These are phyloP conservation scores for Eueremaeus valkanovi DNA, from an alignment of 2,888 invertebrate genomes.

Conservation along the genomic window DNA sequence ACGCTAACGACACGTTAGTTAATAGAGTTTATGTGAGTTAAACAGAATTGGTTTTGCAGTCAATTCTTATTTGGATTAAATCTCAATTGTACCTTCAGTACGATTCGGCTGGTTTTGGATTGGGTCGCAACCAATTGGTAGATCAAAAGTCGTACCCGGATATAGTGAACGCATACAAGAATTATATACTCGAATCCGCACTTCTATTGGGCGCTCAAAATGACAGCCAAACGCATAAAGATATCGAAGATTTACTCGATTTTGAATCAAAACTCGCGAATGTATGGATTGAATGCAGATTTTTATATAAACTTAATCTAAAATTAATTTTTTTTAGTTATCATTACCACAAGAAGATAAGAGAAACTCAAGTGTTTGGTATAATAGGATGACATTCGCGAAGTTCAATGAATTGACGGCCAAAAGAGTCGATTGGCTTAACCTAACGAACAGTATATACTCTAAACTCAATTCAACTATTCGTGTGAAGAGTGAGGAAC, in stretches of 20 bases:
- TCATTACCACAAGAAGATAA: constrained; percentile 45
- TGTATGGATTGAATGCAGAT: neutral
- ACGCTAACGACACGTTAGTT: constrained; percentile 22
- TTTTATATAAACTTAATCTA: neutral
- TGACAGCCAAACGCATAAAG: constrained; percentile 22
- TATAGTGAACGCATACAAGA: constrained; percentile 35
- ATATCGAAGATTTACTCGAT: constrained; percentile 29
- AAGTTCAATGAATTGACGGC: constrained; percentile 51
- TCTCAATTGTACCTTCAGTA: neutral
- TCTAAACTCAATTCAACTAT: constrained; percentile 61
- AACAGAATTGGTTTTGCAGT: neutral
- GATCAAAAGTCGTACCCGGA: constrained; percentile 2
- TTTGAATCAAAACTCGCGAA: constrained; percentile 34
- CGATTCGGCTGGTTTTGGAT: constrained; percentile 23
- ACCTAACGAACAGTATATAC: constrained; percentile 17
- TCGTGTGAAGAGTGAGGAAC: constrained; percentile 57
- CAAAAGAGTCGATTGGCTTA: constrained; percentile 45
- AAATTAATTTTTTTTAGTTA: constrained; percentile 4
- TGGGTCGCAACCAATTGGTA: constrained; percentile 37
- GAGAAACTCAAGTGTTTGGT: constrained; percentile 48
- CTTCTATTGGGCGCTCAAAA: constrained; percentile 36
- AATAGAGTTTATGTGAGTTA: constrained; percentile 27
- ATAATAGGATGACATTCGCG: constrained; percentile 51
- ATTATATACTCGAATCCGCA: constrained; percentile 35
- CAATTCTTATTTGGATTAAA: too few species aligned